Evolutionary conservation across 2,888 invertebrate species (phyloP), one percentile per base, ranked within the genome.

Genomic region (Rotaria sp.): DNA sequence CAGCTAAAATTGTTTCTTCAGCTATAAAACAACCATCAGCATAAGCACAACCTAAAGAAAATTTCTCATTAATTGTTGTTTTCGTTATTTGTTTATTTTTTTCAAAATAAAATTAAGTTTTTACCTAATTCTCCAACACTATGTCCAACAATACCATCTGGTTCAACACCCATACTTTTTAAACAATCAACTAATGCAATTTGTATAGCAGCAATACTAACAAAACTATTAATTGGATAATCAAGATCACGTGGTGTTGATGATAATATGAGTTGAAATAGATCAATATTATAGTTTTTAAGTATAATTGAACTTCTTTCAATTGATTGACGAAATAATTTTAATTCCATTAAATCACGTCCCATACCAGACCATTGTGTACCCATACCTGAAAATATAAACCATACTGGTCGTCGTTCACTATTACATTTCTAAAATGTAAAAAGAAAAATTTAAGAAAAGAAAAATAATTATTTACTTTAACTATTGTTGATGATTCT

Each of bases 361-460:
- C 94, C 97, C 97, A 98, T 98, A 89, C 96, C 96, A 84, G 95
- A 93, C 97, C 97, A 98, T 92, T 98, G 98, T 75, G 95, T 94
- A 26, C 98, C 98, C 98, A 99, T 98, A 87, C 99, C 99, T 84
- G 96, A 95, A 92, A 96, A 98, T 88, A 98, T 93, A 91, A 94
- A 98, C 96, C 97, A 98, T 86, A 97, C 92, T 1, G 97, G 96
- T 26, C 95, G 93, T 88, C 93, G 93, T 75, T 94, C 94, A 26
- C 93, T 84, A 11, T 89, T 85, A 45, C 89, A 88, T 87, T 90
- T 89, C 90, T 90, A 88, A n/a, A 88, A 35, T 3, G 3, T 57
- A 38, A 41, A 30, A n/a, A 86, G 35, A 41, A 15, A 10, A 38
- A 85, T 26, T 35, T 10, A 11, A 59, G 10, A n/a, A 45, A 26